Evolutionary conservation across 2,113 vertebrate species (phyloP), one percentile per base, ranked within the genome.

Genomic region (Machaerirhynchus nigripectus): DNA sequence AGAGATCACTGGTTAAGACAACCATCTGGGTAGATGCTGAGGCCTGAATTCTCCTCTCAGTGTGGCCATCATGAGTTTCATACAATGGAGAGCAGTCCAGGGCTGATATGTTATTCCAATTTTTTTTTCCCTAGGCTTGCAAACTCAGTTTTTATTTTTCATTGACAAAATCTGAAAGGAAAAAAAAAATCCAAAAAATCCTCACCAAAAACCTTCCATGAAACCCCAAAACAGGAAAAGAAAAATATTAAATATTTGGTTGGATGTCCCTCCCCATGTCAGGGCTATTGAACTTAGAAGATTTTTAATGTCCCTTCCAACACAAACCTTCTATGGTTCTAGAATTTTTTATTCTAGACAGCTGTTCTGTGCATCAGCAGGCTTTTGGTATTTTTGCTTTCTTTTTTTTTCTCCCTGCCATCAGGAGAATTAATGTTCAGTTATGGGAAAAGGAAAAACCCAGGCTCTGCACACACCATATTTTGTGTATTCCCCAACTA

Each of bases 301-400:
- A 33, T 31, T 6, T 63, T 76, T 63, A 42, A 69, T 42, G 30
- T 49, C 35, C 15, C 18, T 90, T 70, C 15, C 18, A 69, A 35
- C 14, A 53, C 8, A 69, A 77, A 31, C 8, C 1, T 61, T 55
- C 8, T 19, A 26, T 47, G 40, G 24, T 31, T 60, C 5, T 26
- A 5, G 61, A 30, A 19, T 35, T 61, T 87, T 93, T 90, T 47
- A 37, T 64, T 67, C 40, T 57, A 85, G 4, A 7, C 24, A 33
- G 18, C 6, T 69, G 8, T 44, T 47, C n/a, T 40, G 23, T 65
- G 21, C 21, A 69, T 15, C 17, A 56, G 2, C 0, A 0, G 6
- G 7, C 1, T 81, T 89, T 84, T 57, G 42, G 13, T 57, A 35
- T n/a, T 91, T 81, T 88, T 69, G 4, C 6, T 13, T 56, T 67